Evolutionary conservation across 2,113 vertebrate genomes (phyloP).

Genomic region (Octodon degus): DNA sequence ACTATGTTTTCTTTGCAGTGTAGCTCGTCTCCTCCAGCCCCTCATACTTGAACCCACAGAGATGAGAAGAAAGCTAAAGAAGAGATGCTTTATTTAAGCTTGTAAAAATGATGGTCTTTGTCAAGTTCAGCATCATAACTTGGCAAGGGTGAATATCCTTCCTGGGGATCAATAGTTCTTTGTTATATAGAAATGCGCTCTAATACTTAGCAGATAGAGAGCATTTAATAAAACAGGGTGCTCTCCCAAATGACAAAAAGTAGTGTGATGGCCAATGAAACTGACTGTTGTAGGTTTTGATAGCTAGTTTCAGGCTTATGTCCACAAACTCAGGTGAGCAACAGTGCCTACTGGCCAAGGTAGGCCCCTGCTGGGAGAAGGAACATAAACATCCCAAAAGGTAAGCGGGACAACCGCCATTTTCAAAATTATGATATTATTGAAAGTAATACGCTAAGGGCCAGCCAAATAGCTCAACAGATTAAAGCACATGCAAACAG

Average conservation of each 20-base stretch:
- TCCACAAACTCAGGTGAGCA: not conserved
- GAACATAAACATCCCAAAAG: not conserved
- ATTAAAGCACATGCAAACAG: too few relatives aligned
- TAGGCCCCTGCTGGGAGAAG: not conserved
- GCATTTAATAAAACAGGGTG: slow-evolving; percentile 64
- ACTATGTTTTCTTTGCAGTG: slow-evolving; percentile 48
- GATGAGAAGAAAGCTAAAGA: not conserved
- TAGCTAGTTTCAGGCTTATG: slow-evolving; percentile 16
- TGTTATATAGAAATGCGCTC: slow-evolving; percentile 75
- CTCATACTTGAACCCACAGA: slow-evolving; percentile 68
- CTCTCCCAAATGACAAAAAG: slow-evolving; percentile 51
- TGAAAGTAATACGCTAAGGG: not conserved
- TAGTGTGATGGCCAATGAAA: slow-evolving; percentile 52
- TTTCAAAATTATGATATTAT: not conserved
- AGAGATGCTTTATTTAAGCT: slow-evolving; percentile 76
- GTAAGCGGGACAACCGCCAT: not conserved
- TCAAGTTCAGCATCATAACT: slow-evolving; percentile 83
- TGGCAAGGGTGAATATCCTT: slow-evolving; percentile 72
- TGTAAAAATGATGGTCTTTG: slow-evolving; percentile 81
- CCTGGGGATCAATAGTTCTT: slow-evolving; percentile 55
- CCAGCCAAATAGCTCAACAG: too few relatives aligned
- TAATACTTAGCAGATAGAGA: slow-evolving; percentile 77
- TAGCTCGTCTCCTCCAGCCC: slow-evolving; percentile 45
- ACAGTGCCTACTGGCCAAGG: not conserved
- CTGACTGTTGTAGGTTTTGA: not conserved